Base-by-base conservation (phyloP, 1,140 invertebrate species). In the Akabosia matsudoensis region DNA sequence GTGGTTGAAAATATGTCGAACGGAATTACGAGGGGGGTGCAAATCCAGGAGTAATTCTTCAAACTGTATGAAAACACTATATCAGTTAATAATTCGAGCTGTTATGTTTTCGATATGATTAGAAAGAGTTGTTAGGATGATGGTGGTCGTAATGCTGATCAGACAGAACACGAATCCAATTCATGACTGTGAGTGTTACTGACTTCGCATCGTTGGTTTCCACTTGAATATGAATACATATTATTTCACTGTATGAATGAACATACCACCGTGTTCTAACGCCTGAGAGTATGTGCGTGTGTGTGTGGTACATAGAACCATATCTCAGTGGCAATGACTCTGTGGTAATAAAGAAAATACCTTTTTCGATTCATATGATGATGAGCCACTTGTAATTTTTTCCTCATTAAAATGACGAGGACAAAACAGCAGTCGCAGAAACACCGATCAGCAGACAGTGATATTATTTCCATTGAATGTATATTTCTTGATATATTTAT, bases 111-210 rank as follows among this genome's bases (percentile, higher is more conserved):
- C 22, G 24, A 31, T 4, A 31, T 67, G 61, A 67, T 7, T 13
- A 30, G 4, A n/a, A 31, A 30, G 22, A 67, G 61, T 16, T 4
- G 24, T 51, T 10, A 13, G 45, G 45, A 51, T 10, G 10, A 10
- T 10, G n/a, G 45, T n/a, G n/a, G n/a, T n/a, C n/a, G n/a, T n/a
- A 22, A 61, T 61, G 54, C 13, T 61, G 54, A 24, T 67, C 61
- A 67, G 28, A 67, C 24, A 30, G 54, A 30, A 67, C 61, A 67
- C 61, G 61, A 67, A 67, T 24, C 31, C 61, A 67, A 67, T 30
- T 67, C 61, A 67, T 67, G 61, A 67, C 61, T 67, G 28, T 30
- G 30, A 14, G 54, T 14, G 7, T 24, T 24, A 31, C 28, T 67
- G 61, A 7, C 61, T 30, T n/a, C 61, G 30, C 7, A 14, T 67